phyloP scores from a whole-genome alignment of 2,797 vertebrate species.

The Geotrypetes seraphini region DNA sequence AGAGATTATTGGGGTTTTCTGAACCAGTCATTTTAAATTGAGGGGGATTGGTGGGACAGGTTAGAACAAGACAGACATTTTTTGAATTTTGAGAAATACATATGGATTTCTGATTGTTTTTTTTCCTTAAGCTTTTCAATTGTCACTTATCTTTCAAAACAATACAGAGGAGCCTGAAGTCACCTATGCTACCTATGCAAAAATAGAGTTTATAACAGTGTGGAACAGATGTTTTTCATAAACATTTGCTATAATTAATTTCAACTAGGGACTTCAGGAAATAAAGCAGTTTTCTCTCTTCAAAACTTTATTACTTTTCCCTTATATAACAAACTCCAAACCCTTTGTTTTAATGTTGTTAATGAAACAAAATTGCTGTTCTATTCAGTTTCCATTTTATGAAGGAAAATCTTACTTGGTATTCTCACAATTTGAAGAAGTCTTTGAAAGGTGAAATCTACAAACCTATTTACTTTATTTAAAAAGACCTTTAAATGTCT shows the following conservation, averaged over 20 bases:
- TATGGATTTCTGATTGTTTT: conserved; percentile 18
- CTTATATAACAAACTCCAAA: conserved; percentile 39
- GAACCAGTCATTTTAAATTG: no score
- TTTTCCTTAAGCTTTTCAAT: conserved; percentile 41
- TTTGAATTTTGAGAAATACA: conserved; percentile 15
- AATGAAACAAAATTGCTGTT: conserved; percentile 43
- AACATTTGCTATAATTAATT: conserved; percentile 73
- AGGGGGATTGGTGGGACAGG: no score
- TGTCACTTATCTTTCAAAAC: conserved; percentile 43
- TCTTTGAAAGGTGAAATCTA: conserved; percentile 13
- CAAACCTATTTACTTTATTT: conserved; percentile 8
- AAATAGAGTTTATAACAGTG: conserved; percentile 64
- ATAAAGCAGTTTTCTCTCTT: conserved; percentile 60
- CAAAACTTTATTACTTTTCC: conserved; percentile 62
- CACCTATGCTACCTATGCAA: conserved; percentile 49
- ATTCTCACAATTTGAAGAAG: conserved; percentile 18
- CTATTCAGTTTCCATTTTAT: conserved; percentile 42
- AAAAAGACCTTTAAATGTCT: no score
- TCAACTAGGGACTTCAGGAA: conserved; percentile 60
- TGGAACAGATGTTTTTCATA: conserved; percentile 73
- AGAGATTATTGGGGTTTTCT: no score
- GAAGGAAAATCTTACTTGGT: conserved; percentile 31
- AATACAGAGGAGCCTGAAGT: conserved; percentile 44
- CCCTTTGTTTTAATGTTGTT: conserved; percentile 49
- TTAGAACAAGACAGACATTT: no score